Conservation (phyloP, 1,140 invertebrate genomes). For the Theocolax elegans region DNA sequence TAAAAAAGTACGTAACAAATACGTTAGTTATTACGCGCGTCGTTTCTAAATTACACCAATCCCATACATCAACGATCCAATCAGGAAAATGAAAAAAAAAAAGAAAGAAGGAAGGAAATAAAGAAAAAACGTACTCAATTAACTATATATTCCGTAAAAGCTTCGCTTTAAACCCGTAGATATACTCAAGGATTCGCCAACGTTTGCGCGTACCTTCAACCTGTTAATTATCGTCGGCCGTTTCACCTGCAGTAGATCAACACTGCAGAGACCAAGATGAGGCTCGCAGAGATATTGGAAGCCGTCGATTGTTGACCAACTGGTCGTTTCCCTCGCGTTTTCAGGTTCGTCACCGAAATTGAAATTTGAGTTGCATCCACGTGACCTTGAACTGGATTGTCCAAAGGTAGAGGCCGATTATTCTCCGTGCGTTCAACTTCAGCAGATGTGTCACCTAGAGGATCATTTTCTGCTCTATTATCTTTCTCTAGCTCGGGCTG, state of each 20-base stretch:
- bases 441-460: not conserved
- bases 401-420: slow-evolving; percentile 47
- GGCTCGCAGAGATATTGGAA: not conserved
- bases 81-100: no score
- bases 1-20: no score
- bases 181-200: not conserved
- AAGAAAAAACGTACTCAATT: no score
- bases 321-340: not conserved
- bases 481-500: not conserved
- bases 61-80: no score
- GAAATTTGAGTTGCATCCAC: slow-evolving; percentile 38
- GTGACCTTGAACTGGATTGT: slow-evolving; percentile 51
- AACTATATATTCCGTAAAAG: not conserved
- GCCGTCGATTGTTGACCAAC: not conserved
- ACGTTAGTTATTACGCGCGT: no score
- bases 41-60: no score
- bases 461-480: not conserved
- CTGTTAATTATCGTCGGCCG: not conserved
- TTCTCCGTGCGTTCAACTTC: no score
- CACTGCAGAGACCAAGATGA: not conserved
- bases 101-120: no score
- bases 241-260: slow-evolving; percentile 31
- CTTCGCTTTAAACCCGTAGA: not conserved
- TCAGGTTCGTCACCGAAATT: not conserved
- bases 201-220: not conserved